Base-by-base conservation (phyloP, 2,888 invertebrate species). In the Epistrophe eligans region DNA sequence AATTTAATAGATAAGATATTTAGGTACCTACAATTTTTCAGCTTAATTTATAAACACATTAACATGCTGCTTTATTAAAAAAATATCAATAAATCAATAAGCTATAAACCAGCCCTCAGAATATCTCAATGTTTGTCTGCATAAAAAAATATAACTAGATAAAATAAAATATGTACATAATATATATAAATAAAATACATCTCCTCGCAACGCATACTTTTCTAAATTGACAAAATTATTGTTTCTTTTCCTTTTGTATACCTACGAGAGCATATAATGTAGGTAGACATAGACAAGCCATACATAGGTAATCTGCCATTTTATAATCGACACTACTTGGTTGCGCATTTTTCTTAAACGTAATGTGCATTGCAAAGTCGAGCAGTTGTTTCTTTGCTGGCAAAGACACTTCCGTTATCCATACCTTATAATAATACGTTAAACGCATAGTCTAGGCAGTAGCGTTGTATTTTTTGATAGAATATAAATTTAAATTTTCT, bases 301-400 rank as follows among this genome's bases (percentile, higher is more conserved):
- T 6, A 9, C 9, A 9, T 8, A 35, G 35, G 35, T 35, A 35
- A 62, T 62, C 50, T 67, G 38, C 50, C 35, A 19, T 67, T 35
- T 67, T 50, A 67, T 67, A 67, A 67, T 67, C 66, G 66, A 67
- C 66, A 67, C 66, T 67, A 67, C 66, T 67, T 67, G 67, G 67
- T 67, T 67, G 67, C 67, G 67, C 67, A 67, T 66, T 66, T 66
- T 66, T 17, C 9, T 50, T 17, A 66, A 66, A 48, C 35, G 17
- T 19, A 35, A 35, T 48, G 48, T 48, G 32, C 64, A 66, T 48
- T 66, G 50, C 67, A 67, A 66, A 67, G 48, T 50, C 66, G 50
- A 50, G 48, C 48, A 17, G 66, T 48, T 67, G 35, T 67, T 50
- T 67, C 38, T 50, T 50, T 50, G 9, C 11, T 67, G 67, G 35